Evolutionary conservation across 2,113 vertebrate species (phyloP), one percentile per base, ranked within the genome.

Genomic region (Trematomus loennbergii): DNA sequence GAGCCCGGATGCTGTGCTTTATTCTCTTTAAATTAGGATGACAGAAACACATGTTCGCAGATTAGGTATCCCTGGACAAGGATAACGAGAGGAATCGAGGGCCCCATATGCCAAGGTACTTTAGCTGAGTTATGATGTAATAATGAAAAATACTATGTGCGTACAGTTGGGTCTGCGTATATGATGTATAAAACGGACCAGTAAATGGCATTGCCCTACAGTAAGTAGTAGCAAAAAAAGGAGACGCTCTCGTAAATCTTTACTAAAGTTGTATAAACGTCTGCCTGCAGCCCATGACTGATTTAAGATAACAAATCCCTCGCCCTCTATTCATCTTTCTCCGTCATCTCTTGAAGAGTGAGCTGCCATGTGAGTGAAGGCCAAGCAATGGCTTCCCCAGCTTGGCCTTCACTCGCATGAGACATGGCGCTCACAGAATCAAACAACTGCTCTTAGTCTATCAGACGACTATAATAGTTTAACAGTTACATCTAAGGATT

Each of bases 281-380:
- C 81, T 64, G 82, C 74, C 79, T 71, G 61, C 48, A 72, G 72
- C 57, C 67, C 46, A 54, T 59, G 77, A 82, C 75, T 88, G 89
- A 91, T 92, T 91, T 90, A 88, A 90, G 74, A 93, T 92, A 92
- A 92, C 89, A 91, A 93, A 91, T 91, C 79, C 73, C 43, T 68
- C 73, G 65, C 83, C 46, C 55, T 79, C 9, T 76, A 60, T 88
- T 81, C 75, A 86, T 89, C 81, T 71, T 73, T 81, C 75, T 68
- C 50, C 46, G 60, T 72, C 59, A 36, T 70, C 49, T 65, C 59
- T 52, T 83, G 81, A 89, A 61, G 54, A 78, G 81, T 71, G 82
- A 85, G 87, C 85, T 90, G 85, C 86, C 64, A 20, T 90, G 86
- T 81, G 88, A 86, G 88, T 55, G 18, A 73, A 84, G 63, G 25